Base-by-base conservation (phyloP, 2,113 vertebrate species). In the Phrynosoma blainvillii region DNA sequence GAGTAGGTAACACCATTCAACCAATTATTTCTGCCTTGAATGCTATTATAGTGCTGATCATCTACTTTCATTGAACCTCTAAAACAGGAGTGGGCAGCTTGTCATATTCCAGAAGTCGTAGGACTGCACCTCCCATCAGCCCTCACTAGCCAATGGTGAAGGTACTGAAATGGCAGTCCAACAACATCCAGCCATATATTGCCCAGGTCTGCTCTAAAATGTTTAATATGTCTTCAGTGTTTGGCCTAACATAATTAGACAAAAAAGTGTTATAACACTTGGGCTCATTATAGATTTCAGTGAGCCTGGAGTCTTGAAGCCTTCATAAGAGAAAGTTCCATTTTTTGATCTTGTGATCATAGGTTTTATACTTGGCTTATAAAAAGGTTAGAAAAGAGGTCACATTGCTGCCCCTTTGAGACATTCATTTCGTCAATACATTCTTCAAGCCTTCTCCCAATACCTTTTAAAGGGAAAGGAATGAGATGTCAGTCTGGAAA, bases 351-450 rank as follows among this genome's bases (percentile, higher is more conserved):
- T 84, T 78, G 78, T 89, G 82, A 81, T 84, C 3, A 0, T 75
- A 20, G 23, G 0, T 65, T 89, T 90, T 90, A 62, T 16, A 1
- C 21, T 65, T 87, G 66, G 66, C 52, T 87, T 59, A 25, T 85
- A 79, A 84, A 90, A 75, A 87, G 32, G 32, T 77, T 82, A 71
- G 10, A 82, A 56, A 82, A 86, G 59, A 86, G 88, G 84, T 78
- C 79, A 86, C 59, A 76, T 25, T 70, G 70, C 65, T 90, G 82
- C 79, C 56, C n/a, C 4, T 70, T 89, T 81, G 52, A 87, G 79
- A 82, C 25, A 62, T 78, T 62, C 12, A 70, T 86, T 70, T 86
- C 62, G 59, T 86, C 84, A 66, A 62, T 82, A 3, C 18, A 32
- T 47, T 23, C 82, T 89, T 83, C 0, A 7, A 83, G 42, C 7